Evolutionary conservation across 2,888 invertebrate species (phyloP), one percentile per base, ranked within the genome.

Genomic region (Gortyna flavago): DNA sequence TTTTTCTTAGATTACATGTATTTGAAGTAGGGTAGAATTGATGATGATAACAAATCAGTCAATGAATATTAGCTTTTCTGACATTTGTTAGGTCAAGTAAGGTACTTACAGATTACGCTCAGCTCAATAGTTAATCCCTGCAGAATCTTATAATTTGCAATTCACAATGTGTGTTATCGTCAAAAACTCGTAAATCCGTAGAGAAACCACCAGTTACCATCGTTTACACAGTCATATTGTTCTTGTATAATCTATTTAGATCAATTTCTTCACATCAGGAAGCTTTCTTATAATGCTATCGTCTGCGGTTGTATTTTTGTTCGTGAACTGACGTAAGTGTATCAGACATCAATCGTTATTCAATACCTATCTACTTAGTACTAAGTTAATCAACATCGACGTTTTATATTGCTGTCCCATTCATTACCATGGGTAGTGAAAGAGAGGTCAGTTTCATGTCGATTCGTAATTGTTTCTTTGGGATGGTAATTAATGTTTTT

Each of bases 291-390:
- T 72, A 77, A 64, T 67, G 64, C 70, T 76, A 79, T 71, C 66
- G 72, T 74, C 70, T 80, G 79, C 75, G 85, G 89, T 81, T 84
- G 57, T 84, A 86, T 86, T 88, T 87, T 87, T 81, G 78, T 80
- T 72, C 84, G 75, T 79, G 72, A 86, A 83, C 83, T 89, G 89
- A 85, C 84, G 87, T 85, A 86, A 85, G 80, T 84, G 57, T 78
- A 85, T 59, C 80, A 83, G 64, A 65, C 73, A 75, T 85, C 80
- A 54, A 85, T 80, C 77, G 84, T 88, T 89, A 89, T 86, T 86
- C 79, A 86, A 89, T 84, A 85, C 72, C 67, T 71, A 71, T 66
- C 38, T 54, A 61, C 32, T 44, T 71, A 62, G 21, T 61, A 62
- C 32, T 69, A 32, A 16, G 18, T 66, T 16, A 41, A 62, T 69